These are phyloP conservation scores for Boulengeromyrus knoepffleri DNA, from an alignment of 2,113 vertebrate species.

Conservation along the genomic window DNA sequence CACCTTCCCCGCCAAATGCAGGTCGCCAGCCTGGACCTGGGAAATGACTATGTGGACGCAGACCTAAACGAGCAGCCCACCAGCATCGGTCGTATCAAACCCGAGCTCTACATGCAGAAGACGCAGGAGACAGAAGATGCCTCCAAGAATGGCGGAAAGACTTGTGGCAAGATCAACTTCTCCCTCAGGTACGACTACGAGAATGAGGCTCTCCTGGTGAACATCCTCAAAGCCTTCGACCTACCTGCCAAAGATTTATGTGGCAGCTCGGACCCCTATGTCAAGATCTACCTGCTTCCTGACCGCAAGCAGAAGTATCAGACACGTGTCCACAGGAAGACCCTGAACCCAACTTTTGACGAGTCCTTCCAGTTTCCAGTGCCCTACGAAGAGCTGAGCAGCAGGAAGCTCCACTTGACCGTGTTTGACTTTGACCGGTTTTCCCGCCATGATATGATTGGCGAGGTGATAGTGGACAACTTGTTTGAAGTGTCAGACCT, in stretches of 20 bases:
- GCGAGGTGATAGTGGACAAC: conserved; percentile 76
- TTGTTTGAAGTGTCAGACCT: conserved; percentile 72
- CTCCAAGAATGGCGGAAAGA: conserved; percentile 73
- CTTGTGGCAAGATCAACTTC: conserved; percentile 91
- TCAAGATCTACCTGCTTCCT: conserved; percentile 95
- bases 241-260: conserved; percentile 97
- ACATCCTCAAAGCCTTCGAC: conserved; percentile 85
- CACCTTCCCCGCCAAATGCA: conserved; percentile 90
- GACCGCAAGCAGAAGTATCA: conserved; percentile 97
- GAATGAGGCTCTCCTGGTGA: conserved; percentile 80
- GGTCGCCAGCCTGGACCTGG: conserved; percentile 78
- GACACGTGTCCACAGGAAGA: conserved; percentile 95
- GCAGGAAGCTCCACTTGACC: conserved; percentile 71
- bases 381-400: conserved; percentile 66
- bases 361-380: conserved; percentile 90
- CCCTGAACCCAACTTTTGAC: conserved; percentile 87
- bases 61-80: conserved; percentile 69
- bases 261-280: conserved; percentile 94
- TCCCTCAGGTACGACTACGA: conserved; percentile 93
- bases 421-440: conserved; percentile 79
- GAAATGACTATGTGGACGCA: conserved; percentile 64
- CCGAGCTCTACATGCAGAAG: conserved; percentile 87
- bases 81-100: conserved; percentile 88
- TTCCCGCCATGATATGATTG: conserved; percentile 77
- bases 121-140: conserved; percentile 73